Evolutionary conservation across 2,888 invertebrate genomes (phyloP).

Genomic region (Agrochola circellaris): DNA sequence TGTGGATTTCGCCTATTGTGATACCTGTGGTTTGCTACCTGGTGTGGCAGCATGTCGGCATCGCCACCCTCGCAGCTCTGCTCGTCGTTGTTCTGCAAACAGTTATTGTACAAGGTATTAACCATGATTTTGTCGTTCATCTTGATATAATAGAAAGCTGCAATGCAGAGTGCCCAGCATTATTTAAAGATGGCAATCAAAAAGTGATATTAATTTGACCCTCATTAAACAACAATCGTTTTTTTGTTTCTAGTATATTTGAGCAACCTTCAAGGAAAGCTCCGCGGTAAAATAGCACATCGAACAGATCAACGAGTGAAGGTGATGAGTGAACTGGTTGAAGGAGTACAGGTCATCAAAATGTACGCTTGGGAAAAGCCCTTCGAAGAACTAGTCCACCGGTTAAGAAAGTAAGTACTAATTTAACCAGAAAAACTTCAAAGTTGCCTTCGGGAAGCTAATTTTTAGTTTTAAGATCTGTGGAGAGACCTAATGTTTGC

Average conservation of each 20-base stretch:
- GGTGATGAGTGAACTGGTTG: constrained; percentile 95
- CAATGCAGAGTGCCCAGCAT: not conserved
- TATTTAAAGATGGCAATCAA: not conserved
- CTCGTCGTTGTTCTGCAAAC: constrained; percentile 90
- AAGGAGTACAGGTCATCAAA: constrained; percentile 95
- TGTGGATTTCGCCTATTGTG: constrained; percentile 95
- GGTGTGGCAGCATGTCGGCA: constrained; percentile 84
- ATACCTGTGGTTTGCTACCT: constrained; percentile 89
- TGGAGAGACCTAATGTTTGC: not conserved
- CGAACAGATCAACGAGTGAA: constrained; percentile 94
- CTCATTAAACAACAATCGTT: not conserved
- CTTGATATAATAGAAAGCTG: not conserved
- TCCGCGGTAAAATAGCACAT: constrained; percentile 91
- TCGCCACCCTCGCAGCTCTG: constrained; percentile 84
- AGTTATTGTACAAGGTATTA: constrained; percentile 89
- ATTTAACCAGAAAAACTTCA: not conserved
- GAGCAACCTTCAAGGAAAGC: constrained; percentile 84
- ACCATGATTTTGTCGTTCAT: not conserved
- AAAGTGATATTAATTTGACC: not conserved
- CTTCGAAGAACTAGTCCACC: constrained; percentile 92
- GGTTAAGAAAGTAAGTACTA: constrained; percentile 92
- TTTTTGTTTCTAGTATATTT: constrained; percentile 79
- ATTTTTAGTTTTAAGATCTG: not conserved
- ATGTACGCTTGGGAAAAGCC: constrained; percentile 97
- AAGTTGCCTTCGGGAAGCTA: not conserved